Conservation (phyloP, 2,888 invertebrate genomes). For the Cynaeus angustus region DNA sequence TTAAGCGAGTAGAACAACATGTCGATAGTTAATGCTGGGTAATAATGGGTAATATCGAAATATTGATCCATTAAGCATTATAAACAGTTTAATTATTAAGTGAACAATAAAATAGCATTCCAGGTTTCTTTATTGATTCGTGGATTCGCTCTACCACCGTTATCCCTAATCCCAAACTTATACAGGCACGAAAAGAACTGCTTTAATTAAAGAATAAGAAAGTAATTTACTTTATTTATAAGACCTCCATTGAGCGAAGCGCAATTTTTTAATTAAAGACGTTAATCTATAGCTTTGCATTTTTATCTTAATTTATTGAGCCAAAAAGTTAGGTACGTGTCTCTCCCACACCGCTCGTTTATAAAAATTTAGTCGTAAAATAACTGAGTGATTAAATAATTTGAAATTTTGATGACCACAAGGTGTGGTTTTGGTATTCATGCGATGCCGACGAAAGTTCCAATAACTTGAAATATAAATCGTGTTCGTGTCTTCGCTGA, state of each 20-base stretch:
- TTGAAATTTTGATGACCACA: slow-evolving; percentile 34
- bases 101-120: slow-evolving; percentile 31
- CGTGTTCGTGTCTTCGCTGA: slow-evolving; percentile 27
- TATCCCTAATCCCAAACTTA: slow-evolving; percentile 38
- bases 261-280: slow-evolving; percentile 46
- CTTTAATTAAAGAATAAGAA: slow-evolving; percentile 46
- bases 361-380: slow-evolving; percentile 21
- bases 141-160: background rate
- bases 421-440: slow-evolving; percentile 26
- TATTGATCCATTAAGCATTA: slow-evolving; percentile 30
- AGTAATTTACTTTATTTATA: slow-evolving; percentile 46
- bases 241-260: slow-evolving; percentile 42
- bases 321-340: slow-evolving; percentile 23
- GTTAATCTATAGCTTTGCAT: slow-evolving; percentile 46
- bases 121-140: slow-evolving; percentile 29
- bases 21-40: too few relatives aligned
- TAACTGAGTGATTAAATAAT: slow-evolving; percentile 21
- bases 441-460: slow-evolving; percentile 19
- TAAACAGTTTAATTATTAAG: slow-evolving; percentile 35
- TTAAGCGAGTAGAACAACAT: too few relatives aligned
- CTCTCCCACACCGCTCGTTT: slow-evolving; percentile 17
- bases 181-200: slow-evolving; percentile 32
- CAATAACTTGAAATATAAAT: slow-evolving; percentile 29
- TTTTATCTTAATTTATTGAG: slow-evolving; percentile 44
- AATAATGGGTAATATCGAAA: slow-evolving; percentile 15